Percentiles rank a stretch among this genome's conserved stretches.
phyloP scores from a whole-genome alignment of 2,113 vertebrate species.

The Platichthys flesus region DNA sequence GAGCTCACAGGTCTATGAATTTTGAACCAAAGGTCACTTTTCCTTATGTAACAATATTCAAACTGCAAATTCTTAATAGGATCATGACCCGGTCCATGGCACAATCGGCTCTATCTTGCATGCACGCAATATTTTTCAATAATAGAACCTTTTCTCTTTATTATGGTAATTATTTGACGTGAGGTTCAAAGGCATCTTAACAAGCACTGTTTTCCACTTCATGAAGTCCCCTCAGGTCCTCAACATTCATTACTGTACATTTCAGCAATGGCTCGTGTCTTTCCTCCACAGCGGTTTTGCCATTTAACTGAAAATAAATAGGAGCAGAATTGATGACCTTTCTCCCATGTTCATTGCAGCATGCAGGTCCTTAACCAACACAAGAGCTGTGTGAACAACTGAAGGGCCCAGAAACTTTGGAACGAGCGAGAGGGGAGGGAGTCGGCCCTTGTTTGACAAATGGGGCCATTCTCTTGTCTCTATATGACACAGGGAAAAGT shows the following conservation, averaged over 20 bases:
- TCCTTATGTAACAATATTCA: conserved; percentile 9
- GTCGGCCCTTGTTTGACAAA: too few relatives aligned
- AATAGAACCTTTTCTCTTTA: too few relatives aligned
- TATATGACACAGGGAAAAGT: conserved; percentile 12
- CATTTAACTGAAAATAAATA: conserved; percentile 10
- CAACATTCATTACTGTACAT: neutral
- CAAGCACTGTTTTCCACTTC: too few relatives aligned
- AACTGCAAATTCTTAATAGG: conserved; percentile 13
- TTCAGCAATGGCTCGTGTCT: neutral
- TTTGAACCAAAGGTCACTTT: conserved; percentile 7
- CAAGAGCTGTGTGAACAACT: too few relatives aligned
- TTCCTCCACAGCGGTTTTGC: neutral
- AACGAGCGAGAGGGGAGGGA: too few relatives aligned
- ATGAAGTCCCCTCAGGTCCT: too few relatives aligned
- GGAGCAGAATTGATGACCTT: conserved; percentile 2
- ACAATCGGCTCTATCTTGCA: neutral
- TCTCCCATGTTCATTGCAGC: too few relatives aligned
- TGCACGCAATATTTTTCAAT: too few relatives aligned
- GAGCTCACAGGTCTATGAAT: conserved; percentile 1
- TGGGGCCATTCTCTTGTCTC: neutral
- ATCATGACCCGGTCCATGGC: neutral
- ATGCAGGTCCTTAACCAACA: too few relatives aligned
- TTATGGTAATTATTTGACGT: too few relatives aligned
- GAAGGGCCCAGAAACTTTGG: too few relatives aligned
- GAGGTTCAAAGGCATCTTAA: too few relatives aligned